These are phyloP conservation scores for Alviniconcha marisindica DNA, from an alignment of 1,140 invertebrate species.

Conservation along the genomic window DNA sequence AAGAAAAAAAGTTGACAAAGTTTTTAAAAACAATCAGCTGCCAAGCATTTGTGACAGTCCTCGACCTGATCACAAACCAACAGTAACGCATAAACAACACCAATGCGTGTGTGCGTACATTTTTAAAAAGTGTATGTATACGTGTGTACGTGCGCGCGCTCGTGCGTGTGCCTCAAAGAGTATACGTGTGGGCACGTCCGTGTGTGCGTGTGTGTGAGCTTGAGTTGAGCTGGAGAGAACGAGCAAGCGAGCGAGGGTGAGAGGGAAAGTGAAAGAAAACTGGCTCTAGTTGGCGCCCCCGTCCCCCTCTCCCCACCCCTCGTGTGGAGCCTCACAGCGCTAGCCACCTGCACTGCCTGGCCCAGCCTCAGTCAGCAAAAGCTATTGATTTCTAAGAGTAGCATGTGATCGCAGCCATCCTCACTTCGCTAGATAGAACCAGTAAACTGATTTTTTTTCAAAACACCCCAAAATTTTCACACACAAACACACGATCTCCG, in stretches of 20 bases:
- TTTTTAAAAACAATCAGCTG: no score
- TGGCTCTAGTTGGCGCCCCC: not conserved
- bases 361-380: slow-evolving; percentile 41
- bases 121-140: no score
- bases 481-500: not conserved
- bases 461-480: not conserved
- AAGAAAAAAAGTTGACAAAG: no score
- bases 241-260: slow-evolving; percentile 20
- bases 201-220: not conserved
- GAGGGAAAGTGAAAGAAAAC: not conserved
- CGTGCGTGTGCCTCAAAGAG: no score
- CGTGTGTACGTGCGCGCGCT: no score
- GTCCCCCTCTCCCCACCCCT: not conserved
- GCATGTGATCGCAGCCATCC: slow-evolving; percentile 41
- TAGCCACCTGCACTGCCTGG: slow-evolving; percentile 44
- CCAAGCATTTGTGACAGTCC: no score
- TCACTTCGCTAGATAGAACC: slow-evolving; percentile 18
- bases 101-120: no score
- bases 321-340: slow-evolving; percentile 41
- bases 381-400: slow-evolving; percentile 44
- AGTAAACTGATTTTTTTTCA: not conserved
- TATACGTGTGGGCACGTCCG: no score
- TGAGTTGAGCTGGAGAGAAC: not conserved
- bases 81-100: no score
- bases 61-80: no score